Conservation (phyloP, 2,797 vertebrate species). For the Platalea minor region DNA sequence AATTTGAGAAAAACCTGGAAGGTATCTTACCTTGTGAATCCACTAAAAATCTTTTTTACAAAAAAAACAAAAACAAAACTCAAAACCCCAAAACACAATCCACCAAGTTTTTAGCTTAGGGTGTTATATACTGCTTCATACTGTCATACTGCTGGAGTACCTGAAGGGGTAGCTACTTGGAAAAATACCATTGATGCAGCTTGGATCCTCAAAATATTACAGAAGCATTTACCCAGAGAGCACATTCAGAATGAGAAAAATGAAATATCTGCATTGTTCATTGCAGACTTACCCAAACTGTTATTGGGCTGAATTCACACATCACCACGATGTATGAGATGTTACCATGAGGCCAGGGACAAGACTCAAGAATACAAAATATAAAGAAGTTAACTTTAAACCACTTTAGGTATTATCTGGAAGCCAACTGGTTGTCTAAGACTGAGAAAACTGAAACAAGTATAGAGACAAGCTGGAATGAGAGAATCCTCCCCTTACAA, state of each 20-base stretch:
- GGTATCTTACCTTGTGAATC: neutral
- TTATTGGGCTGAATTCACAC: neutral
- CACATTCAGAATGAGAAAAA: neutral
- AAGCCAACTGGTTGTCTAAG: neutral
- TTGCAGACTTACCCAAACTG: neutral
- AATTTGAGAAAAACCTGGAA: neutral
- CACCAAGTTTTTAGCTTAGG: neutral
- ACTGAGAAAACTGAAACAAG: neutral
- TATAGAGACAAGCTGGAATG: neutral
- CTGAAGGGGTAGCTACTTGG: neutral
- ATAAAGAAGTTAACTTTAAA: neutral
- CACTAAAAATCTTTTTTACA: neutral
- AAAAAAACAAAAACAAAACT: neutral
- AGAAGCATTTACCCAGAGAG: neutral
- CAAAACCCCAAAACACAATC: neutral
- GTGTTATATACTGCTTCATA: neutral
- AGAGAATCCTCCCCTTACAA: neutral
- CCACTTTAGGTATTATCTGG: neutral
- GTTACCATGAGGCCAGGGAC: neutral
- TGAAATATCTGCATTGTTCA: fast-evolving
- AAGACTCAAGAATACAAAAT: neutral
- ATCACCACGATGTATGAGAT: neutral
- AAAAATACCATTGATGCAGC: neutral
- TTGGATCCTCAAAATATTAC: neutral
- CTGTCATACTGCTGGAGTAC: neutral